Base-by-base conservation (phyloP, 1,140 invertebrate genomes). In the Cyphomyrmex costatus region DNA sequence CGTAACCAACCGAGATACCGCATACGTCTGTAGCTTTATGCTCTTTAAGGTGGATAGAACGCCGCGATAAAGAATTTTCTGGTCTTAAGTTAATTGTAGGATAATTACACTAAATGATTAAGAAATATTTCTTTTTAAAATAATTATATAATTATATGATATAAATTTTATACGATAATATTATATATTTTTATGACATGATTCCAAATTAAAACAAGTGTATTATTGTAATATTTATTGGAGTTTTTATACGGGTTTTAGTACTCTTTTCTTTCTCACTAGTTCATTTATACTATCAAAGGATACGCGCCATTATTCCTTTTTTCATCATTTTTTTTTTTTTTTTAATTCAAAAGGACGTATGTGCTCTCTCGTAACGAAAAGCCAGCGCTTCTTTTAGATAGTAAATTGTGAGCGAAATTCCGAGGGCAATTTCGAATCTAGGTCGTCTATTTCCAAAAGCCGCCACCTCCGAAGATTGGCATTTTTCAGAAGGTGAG, bases 351-450 rank as follows among this genome's bases (percentile, higher is more conserved):
- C 10, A 14, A 16, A 56, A 56, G 24, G 21, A 70, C 76, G 63
- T 24, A 33, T 61, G 60, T 42, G 60, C 21, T 70, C 49, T 80
- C 14, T 56, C 63, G 21, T 21, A 36, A 79, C 61, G 61, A 70
- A 80, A 80, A 79, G n/a, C 24, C 73, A 33, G n/a, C 27, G 30
- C 77, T 80, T 80, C 63, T 66, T 80, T 80, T 53, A 36, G 76
- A 33, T 7, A 79, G 60, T 79, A 80, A 80, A 80, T 80, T 80
- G 46, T 61, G 61, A 80, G 65, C 46, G 63, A 68, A 80, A 80
- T 68, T 80, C 63, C 77, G 63, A 70, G 63, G 63, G 63, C 33
- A 80, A 56, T 70, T 53, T 14, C 33, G 77, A 49, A 80, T 70
- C 49, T 80, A 56, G 63, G 78, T 80, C 63, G 30, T 56, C 78